Evolutionary conservation across 2,113 vertebrate genomes (phyloP), one percentile per base, ranked within the genome.

Genomic region (Pipa parva): DNA sequence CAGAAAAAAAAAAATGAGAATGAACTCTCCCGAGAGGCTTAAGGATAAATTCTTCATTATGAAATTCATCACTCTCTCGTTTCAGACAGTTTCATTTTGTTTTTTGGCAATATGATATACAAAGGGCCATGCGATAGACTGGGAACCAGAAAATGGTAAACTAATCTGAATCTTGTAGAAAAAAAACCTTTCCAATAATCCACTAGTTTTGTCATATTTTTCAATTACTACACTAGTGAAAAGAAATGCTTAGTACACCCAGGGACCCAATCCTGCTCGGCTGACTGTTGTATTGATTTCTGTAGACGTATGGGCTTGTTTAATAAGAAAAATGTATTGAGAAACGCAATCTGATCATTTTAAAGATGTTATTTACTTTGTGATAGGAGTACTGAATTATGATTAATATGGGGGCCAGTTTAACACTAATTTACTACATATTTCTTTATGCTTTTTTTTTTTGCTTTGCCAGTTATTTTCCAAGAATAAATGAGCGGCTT

Each of bases 321-420:
- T 81, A 87, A 81, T 73, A 86, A 85, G 87, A 92, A 83, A 84
- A 85, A 91, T 84, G 85, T 62, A 73, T 45, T 66, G 71, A 36
- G 13, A 75, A 77, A 78, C 74, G 56, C 68, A 80, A 65, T 74
- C 76, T 83, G 84, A 86, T 80, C 72, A 78, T 81, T 77, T 77
- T 67, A 72, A 85, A 84, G 79, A 81, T 74, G 75, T 85, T 87
- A 88, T 88, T 85, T 89, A 80, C 80, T 84, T 79, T 87, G 65
- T 84, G 87, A 89, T 72, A 85, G 73, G 78, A 76, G 75, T 76
- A 45, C 73, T 72, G 78, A 73, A 90, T 91, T 84, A 86, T 90
- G 88, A 92, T 88, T 81, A 80, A 92, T 91, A 84, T 33, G 63
- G 75, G 78, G 76, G 77, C 72, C 64, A 74, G 61, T 60, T 66